phyloP scores from a whole-genome alignment of 2,888 invertebrate genomes.

The Eumerus sabulonum region DNA sequence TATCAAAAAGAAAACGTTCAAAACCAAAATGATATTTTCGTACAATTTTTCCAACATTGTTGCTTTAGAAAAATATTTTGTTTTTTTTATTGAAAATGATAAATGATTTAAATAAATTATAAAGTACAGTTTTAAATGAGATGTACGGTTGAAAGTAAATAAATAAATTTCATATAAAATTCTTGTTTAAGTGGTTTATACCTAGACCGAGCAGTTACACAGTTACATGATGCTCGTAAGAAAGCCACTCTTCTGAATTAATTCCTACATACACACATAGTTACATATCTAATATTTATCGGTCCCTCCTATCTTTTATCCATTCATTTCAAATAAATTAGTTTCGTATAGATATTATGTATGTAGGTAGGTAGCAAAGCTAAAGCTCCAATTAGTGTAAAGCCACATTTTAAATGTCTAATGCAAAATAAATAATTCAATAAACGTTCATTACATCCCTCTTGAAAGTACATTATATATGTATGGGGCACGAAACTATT shows the following conservation, averaged over 20 bases:
- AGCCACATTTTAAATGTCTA: conserved; percentile 36
- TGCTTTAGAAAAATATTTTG: too few species aligned
- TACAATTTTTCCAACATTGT: too few species aligned
- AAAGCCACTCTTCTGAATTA: not conserved
- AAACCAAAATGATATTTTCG: too few species aligned
- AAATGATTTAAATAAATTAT: too few species aligned
- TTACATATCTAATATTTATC: conserved; percentile 17
- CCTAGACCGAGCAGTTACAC: too few species aligned
- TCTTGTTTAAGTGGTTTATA: too few species aligned
- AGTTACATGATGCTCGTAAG: too few species aligned
- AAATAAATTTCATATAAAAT: too few species aligned
- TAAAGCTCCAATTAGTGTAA: conserved; percentile 38
- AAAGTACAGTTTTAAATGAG: not conserved
- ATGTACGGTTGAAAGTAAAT: too few species aligned
- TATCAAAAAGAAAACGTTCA: too few species aligned
- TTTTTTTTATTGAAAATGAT: too few species aligned
- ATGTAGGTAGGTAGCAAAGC: conserved; percentile 35
- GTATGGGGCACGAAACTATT: too few species aligned
- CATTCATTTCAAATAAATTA: conserved; percentile 29
- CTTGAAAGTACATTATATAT: conserved; percentile 11
- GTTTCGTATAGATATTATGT: not conserved
- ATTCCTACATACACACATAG: conserved; percentile 7
- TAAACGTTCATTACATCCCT: conserved; percentile 1
- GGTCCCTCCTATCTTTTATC: conserved; percentile 24
- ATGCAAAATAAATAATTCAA: not conserved